Conservation (phyloP, 2,888 invertebrate species). For the Eristalis intricaria region DNA sequence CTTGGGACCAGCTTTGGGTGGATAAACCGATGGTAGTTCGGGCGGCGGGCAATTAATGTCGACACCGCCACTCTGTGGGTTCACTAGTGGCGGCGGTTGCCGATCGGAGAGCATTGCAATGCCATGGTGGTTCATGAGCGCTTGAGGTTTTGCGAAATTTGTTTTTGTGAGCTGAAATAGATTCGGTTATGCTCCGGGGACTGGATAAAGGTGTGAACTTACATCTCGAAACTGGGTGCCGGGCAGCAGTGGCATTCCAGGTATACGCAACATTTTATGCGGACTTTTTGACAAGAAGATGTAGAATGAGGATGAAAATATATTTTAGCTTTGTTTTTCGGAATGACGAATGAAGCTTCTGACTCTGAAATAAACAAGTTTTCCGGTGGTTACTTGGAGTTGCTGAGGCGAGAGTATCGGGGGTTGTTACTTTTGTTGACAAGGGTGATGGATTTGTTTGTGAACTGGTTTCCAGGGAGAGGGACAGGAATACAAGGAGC, state of each 20-base stretch:
- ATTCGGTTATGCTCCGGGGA: background rate
- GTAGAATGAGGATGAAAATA: background rate
- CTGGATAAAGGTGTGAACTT: conserved; percentile 77
- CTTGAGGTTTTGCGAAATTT: conserved; percentile 84
- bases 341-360: background rate
- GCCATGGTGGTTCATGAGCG: conserved; percentile 84
- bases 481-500: background rate
- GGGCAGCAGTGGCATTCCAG: conserved; percentile 88
- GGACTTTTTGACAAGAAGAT: background rate
- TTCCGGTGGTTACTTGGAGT: background rate
- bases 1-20: conserved; percentile 88
- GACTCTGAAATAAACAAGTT: conserved; percentile 17
- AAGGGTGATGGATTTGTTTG: background rate
- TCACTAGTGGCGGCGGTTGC: conserved; percentile 83
- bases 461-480: background rate
- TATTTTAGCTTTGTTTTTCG: background rate
- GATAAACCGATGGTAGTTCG: conserved; percentile 87
- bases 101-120: conserved; percentile 85
- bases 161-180: conserved; percentile 84
- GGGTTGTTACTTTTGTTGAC: background rate
- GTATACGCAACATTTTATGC: conserved; percentile 83
- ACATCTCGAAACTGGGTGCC: conserved; percentile 88
- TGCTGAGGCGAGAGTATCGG: conserved; percentile 29
- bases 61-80: conserved; percentile 82
- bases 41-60: conserved; percentile 81